Percentiles rank a stretch among this genome's conserved stretches.
These are phyloP conservation scores for Oncopodura yosiiana DNA, from an alignment of 1,140 invertebrate genomes.

Conservation along the genomic window DNA sequence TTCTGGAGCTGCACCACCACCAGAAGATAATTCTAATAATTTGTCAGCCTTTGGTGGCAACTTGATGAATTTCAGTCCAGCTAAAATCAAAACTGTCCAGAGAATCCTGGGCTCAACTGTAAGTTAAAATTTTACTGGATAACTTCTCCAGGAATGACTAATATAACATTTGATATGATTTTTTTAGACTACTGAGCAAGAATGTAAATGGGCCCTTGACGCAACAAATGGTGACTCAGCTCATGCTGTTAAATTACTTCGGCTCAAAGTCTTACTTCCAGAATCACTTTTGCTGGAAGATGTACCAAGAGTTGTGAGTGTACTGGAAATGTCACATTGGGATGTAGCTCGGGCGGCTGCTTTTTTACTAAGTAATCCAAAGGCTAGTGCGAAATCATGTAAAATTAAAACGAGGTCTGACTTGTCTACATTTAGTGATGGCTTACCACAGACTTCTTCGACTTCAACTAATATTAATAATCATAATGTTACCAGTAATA, in stretches of 20 bases:
- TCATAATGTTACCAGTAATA: neutral
- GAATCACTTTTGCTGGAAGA: conserved; percentile 18
- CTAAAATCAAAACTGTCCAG: conserved; percentile 32
- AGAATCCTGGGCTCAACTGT: conserved; percentile 31
- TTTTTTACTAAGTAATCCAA: conserved; percentile 22
- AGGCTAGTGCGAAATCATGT: neutral
- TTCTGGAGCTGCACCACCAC: neutral
- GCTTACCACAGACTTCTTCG: no score
- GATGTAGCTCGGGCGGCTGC: conserved; percentile 23
- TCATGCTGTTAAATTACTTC: conserved; percentile 28
- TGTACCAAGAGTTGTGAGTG: conserved; percentile 15
- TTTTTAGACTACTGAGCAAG: conserved; percentile 20
- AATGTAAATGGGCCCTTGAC: conserved; percentile 27
- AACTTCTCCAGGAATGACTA: neutral
- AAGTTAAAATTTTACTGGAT: conserved; percentile 1
- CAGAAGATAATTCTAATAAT: no score
- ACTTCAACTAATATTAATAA: neutral
- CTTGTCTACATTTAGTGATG: no score
- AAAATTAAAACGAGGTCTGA: neutral
- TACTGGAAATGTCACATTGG: conserved; percentile 33
- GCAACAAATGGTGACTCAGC: conserved; percentile 23
- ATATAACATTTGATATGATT: neutral
- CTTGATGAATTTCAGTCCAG: conserved; percentile 5
- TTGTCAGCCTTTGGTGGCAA: no score
- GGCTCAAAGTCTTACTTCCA: conserved; percentile 28